Conservation (phyloP, 1,140 invertebrate species). For the Aphelenchoides besseyi region DNA sequence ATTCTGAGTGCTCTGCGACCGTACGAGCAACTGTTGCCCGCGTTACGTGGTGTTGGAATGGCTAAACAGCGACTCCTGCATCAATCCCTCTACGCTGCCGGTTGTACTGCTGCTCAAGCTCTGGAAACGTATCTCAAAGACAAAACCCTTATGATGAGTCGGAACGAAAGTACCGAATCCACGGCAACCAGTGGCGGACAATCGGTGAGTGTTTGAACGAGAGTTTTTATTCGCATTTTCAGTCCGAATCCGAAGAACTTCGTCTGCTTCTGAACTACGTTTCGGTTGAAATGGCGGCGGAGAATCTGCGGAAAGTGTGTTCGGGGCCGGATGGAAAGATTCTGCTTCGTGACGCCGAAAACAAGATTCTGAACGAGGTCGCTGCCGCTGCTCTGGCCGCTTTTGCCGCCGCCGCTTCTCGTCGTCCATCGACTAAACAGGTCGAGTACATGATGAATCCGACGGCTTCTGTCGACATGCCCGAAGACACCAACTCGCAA, state of each 20-base stretch:
- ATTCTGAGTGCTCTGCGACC: constrained; percentile 31
- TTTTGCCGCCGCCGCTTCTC: constrained; percentile 35
- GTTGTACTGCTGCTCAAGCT: constrained; percentile 39
- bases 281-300: constrained; percentile 21
- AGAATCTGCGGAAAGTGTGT: constrained; percentile 6
- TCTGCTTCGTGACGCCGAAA: constrained; percentile 1
- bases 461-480: constrained; percentile 32
- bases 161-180: background rate
- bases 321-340: constrained; percentile 12
- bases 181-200: background rate
- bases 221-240: background rate
- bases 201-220: constrained; percentile 15
- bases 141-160: background rate
- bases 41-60: constrained; percentile 42
- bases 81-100: constrained; percentile 39
- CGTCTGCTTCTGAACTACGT: constrained; percentile 17
- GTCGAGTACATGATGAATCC: constrained; percentile 36
- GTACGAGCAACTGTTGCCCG: constrained; percentile 35
- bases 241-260: constrained; percentile 22
- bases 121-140: constrained; percentile 33
- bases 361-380: constrained; percentile 37
- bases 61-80: constrained; percentile 34
- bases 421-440: constrained; percentile 36
- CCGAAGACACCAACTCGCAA: constrained; percentile 16
- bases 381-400: constrained; percentile 41